Conservation (phyloP, 2,797 vertebrate species). For the Dallia pectoralis region DNA sequence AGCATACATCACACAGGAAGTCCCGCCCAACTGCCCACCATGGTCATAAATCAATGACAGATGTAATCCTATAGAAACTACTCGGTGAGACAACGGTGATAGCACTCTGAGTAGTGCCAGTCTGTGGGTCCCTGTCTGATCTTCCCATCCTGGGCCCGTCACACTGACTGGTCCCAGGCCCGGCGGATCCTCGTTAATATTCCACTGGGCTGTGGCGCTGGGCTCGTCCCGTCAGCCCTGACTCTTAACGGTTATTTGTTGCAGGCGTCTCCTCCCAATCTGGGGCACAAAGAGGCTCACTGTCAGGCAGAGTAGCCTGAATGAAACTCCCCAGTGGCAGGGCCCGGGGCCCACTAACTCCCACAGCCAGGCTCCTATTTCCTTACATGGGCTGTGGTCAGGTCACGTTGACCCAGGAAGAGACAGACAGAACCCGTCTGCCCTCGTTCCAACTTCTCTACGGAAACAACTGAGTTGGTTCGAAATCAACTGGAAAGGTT, state of each 20-base stretch:
- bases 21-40: too few species aligned
- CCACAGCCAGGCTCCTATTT: slow-evolving; percentile 51
- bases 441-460: slow-evolving; percentile 22
- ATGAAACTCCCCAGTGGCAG: slow-evolving; percentile 70
- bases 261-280: slow-evolving; percentile 66
- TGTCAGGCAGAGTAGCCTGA: slow-evolving; percentile 70
- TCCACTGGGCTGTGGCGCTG: slow-evolving; percentile 41
- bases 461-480: slow-evolving; percentile 25
- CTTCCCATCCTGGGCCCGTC: slow-evolving; percentile 35
- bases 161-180: slow-evolving; percentile 30
- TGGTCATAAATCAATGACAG: too few species aligned
- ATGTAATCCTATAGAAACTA: too few species aligned
- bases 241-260: slow-evolving; percentile 76
- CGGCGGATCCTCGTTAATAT: slow-evolving; percentile 64
- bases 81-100: slow-evolving; percentile 51
- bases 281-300: slow-evolving; percentile 75
- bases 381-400: slow-evolving; percentile 63
- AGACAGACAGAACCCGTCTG: slow-evolving; percentile 43
- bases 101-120: slow-evolving; percentile 48
- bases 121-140: slow-evolving; percentile 36
- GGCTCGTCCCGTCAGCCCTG: slow-evolving; percentile 34
- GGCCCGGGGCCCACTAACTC: slow-evolving; percentile 50
- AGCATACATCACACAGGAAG: too few species aligned
- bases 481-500: background rate
- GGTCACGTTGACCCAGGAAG: slow-evolving; percentile 48